Evolutionary conservation across 23 tunicate species (phyloP), one percentile per base, ranked within the genome.

Genomic region (Halocynthia aurantium): DNA sequence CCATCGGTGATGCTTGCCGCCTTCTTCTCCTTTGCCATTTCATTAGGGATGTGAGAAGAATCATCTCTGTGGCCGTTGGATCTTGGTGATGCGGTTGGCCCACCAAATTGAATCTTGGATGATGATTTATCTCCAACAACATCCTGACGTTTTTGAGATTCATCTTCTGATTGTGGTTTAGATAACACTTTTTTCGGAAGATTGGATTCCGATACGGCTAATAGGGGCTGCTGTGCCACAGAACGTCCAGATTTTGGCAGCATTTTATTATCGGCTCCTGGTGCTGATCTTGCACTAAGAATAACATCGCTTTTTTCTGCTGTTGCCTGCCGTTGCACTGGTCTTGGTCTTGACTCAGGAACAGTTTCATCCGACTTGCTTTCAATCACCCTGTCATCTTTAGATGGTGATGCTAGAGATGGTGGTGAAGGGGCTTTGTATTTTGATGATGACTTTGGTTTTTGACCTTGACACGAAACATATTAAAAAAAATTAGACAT

Each of bases 401-500:
- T 15, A 15, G 31, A 9, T 15, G 70, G 70, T 65, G 70, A 65
- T 49, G 70, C 22, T 0, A 64, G 78, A 18, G 75, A 55, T 8
- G 75, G 75, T 18, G 78, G 78, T 17, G 78, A 64, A 8, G 78
- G 78, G 8, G 78, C 78, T 74, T 74, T 74, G 63, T 74, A 74
- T 18, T 74, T 74, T 55, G 78, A 51, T 53, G 78, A 74, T 8
- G 78, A 64, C 57, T 74, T 74, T 54, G 63, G 63, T 31, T 74
- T 70, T 20, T 22, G 50, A 4, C 49, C 75, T 70, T 19, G n/a
- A 31, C 4, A 31, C 44, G 44, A 31, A 31, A 31, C 44, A 31
- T 1, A 31, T 31, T 31, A 31, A 31, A 0, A 4, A 31, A 31
- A 31, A 31, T 31, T 31, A 31, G 44, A 0, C 44, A 31, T 31